phyloP scores from a whole-genome alignment of 92 coral and sea anemone species.

The Zoanthus sociatus region DNA sequence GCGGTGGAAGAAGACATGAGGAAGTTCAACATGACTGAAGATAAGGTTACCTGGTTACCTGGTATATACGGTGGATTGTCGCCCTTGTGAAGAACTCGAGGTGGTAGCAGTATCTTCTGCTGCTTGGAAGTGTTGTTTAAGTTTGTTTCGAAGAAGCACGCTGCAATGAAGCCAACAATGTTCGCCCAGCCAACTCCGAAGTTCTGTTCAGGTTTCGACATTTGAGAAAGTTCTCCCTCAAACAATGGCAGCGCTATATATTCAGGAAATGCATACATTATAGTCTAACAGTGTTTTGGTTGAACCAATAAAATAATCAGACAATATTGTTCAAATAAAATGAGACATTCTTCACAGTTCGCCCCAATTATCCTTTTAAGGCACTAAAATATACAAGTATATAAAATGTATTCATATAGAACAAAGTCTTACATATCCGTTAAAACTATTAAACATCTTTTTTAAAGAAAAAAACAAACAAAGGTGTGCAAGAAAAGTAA shows the following conservation, averaged over 20 bases:
- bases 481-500: too few relatives aligned
- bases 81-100: conserved; percentile 62
- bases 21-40: too few relatives aligned
- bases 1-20: too few relatives aligned
- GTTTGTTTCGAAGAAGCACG: conserved; percentile 80
- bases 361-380: too few relatives aligned
- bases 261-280: not conserved
- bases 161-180: conserved; percentile 87
- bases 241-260: conserved; percentile 73
- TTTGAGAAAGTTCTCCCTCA: conserved; percentile 55
- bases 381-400: too few relatives aligned
- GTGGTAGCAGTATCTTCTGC: conserved; percentile 69
- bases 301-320: too few relatives aligned
- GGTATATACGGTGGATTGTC: conserved; percentile 71
- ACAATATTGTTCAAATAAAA: too few relatives aligned
- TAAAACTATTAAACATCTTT: too few relatives aligned
- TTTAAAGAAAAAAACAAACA: too few relatives aligned
- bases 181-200: conserved; percentile 90
- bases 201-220: conserved; percentile 77
- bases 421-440: too few relatives aligned
- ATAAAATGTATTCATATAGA: too few relatives aligned
- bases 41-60: not conserved
- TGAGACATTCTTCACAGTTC: too few relatives aligned
- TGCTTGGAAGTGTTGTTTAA: conserved; percentile 74
- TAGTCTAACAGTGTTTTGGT: not conserved